A percentile compares a stretch with the other conserved stretches of the same genome.
phyloP scores from a whole-genome alignment of 2,888 invertebrate species.

The Agonopterix arenella region DNA sequence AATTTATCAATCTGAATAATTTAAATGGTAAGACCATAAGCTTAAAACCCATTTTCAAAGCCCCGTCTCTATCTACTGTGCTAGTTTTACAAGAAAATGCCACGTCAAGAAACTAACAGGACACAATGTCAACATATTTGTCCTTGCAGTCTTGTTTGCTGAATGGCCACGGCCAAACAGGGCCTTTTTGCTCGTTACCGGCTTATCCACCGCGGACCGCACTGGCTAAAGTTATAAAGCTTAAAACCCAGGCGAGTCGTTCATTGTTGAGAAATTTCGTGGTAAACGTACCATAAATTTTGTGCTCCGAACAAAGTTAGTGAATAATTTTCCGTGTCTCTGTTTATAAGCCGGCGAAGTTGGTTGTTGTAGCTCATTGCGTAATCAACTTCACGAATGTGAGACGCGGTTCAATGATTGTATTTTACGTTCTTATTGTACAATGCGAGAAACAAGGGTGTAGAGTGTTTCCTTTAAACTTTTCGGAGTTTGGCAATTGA shows the following conservation, averaged over 20 bases:
- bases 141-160: background rate
- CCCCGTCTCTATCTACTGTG: too few species aligned
- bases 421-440: too few species aligned
- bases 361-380: conserved; percentile 48
- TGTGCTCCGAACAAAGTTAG: conserved; percentile 63
- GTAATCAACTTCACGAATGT: conserved; percentile 58
- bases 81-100: too few species aligned
- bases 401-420: conserved; percentile 44
- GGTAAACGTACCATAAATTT: conserved; percentile 72
- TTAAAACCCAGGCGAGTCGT: conserved; percentile 65
- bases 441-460: too few species aligned
- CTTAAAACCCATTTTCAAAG: too few species aligned
- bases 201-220: conserved; percentile 44
- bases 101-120: background rate
- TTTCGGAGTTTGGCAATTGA: too few species aligned
- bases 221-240: conserved; percentile 51
- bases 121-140: background rate
- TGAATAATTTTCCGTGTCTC: conserved; percentile 73
- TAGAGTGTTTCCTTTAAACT: too few species aligned
- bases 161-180: background rate
- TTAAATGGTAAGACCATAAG: too few species aligned
- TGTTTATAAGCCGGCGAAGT: conserved; percentile 69
- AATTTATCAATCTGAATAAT: too few species aligned
- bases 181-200: conserved; percentile 18
- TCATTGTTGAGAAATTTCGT: conserved; percentile 68